Base-by-base conservation (phyloP, 2,113 vertebrate species). In the Anguilla rostrata region DNA sequence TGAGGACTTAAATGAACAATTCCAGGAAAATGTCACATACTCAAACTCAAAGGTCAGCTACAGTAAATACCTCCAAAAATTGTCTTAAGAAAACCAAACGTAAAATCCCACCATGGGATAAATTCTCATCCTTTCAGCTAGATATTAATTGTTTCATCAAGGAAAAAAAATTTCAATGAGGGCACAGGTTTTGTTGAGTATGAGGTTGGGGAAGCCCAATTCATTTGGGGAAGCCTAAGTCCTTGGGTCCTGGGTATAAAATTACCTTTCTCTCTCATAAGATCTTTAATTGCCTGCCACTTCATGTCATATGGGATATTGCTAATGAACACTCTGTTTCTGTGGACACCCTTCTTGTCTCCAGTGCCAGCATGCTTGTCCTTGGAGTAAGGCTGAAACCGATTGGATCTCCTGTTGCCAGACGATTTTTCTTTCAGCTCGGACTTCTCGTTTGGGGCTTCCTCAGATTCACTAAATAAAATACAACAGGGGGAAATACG, bases 201-300 rank as follows among this genome's bases (percentile, higher is more conserved):
- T 75, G 71, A 12, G 71, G 71, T 83, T 87, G 81, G 89, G 90
- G 79, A 89, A 87, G 29, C 11, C 20, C 22, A 39, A 5, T 79
- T 39, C 22, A 29, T 81, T 80, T n/a, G 34, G 43, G 34, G 34
- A 34, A 34, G 34, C 34, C 34, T 34, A 34, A 56, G 83, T 87
- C 86, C 87, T 90, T 89, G 63, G 85, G 86, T 83, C 71, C 43
- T 41, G 85, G 82, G 34, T 34, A 34, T 34, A 85, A 87, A 91
- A 57, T 90, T 99, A 99, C 98, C 98, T 99, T 98, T 99, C 91
- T 99, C 98, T 92, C 98, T 97, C 98, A 99, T 99, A 81, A 99
- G 96, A 94, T 99, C 98, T 98, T 99, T 99, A 94, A 99, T 99
- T 86, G 98, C 97, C 96, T 99, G 98, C 98, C 98, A 99, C 94